Evolutionary conservation across 1,140 invertebrate genomes (phyloP).

Genomic region (Forficula auricularia): DNA sequence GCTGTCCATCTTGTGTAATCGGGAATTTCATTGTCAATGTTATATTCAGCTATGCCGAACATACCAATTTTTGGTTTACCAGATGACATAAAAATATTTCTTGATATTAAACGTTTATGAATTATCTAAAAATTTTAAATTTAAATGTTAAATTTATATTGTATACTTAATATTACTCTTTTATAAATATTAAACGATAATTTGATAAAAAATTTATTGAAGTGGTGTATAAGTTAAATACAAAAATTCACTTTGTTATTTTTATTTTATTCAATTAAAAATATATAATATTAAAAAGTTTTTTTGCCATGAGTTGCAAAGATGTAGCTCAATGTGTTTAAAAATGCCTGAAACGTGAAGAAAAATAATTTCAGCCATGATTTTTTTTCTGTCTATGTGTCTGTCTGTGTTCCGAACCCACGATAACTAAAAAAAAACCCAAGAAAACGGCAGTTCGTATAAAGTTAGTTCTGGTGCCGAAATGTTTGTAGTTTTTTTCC

Average conservation of each 20-base stretch:
- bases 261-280: not conserved
- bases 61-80: slow-evolving; percentile 51
- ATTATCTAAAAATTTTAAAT: slow-evolving; percentile 36
- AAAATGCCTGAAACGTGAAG: too few relatives aligned
- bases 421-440: too few relatives aligned
- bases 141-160: not conserved
- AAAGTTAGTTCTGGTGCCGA: too few relatives aligned
- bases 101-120: slow-evolving; percentile 51
- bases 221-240: not conserved
- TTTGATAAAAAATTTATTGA: not conserved
- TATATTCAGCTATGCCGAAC: slow-evolving; percentile 42
- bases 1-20: slow-evolving; percentile 62
- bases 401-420: too few relatives aligned
- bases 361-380: too few relatives aligned
- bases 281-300: not conserved
- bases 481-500: too few relatives aligned
- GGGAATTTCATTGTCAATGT: slow-evolving; percentile 28
- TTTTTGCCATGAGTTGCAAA: too few relatives aligned
- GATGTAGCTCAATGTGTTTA: too few relatives aligned
- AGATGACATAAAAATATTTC: slow-evolving; percentile 45
- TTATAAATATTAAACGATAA: not conserved
- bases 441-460: too few relatives aligned
- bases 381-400: too few relatives aligned
- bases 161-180: not conserved
- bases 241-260: not conserved